Base-by-base conservation (phyloP, 2,113 vertebrate species). In the Girardinichthys multiradiatus region DNA sequence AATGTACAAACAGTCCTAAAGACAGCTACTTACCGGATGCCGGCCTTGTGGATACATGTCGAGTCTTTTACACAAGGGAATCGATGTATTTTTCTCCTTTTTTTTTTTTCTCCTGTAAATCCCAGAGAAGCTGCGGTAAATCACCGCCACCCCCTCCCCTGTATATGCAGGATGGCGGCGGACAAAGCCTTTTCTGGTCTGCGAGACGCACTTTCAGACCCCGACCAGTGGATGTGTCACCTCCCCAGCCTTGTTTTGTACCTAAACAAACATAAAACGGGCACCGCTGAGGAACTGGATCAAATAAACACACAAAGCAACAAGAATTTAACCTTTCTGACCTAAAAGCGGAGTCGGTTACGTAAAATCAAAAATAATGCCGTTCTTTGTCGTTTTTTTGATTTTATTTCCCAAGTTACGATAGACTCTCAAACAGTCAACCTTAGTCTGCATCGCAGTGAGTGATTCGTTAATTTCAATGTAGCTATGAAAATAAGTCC, bases 41-140 rank as follows among this genome's bases (percentile, higher is more conserved):
- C 96, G 94, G 95, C 96, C 96, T 94, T 97, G 96, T 83, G 96
- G 96, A 96, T 97, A 97, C 96, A 97, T 97, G 92, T 90, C 90
- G 89, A 86, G 86, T 91, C 84, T 82, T 84, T 86, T 73, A 42
- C 87, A 74, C 79, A 57, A 61, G 82, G 76, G 75, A 89, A 81
- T 90, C 68, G 69, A 69, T 63, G 74, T 70, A 85, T 79, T 90
- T 73, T 67, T 13, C 29, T 21, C 39, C 57, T 59, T n/a, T 35
- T 64, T n/a, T n/a, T 26, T 64, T 35, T 76, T 45, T 66, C n/a
- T 70, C 26, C 68, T 74, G 64, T 91, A 86, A 91, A 90, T 92
- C 87, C 84, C 83, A 80, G 87, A 28, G 85, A 92, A 90, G 83
- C 87, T 87, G 89, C 89, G 86, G 82, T 83, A 84, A 77, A 92